Evolutionary conservation across 1,140 invertebrate genomes (phyloP).

Genomic region (Drosophila arawakana): DNA sequence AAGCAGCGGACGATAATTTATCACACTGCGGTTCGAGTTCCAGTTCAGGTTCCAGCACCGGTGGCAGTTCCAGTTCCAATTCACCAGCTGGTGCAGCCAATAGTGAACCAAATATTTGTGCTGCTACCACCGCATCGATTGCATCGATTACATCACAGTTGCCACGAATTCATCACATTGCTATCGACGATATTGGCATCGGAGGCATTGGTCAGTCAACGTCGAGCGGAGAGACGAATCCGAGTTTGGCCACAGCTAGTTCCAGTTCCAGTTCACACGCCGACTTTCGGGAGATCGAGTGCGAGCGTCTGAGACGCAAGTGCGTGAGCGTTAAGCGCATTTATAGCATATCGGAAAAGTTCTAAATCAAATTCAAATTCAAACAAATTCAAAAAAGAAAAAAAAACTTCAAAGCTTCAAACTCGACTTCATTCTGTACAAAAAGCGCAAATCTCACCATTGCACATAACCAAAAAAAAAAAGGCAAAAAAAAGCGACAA

Average conservation of each 20-base stretch:
- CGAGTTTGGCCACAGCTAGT: constrained; percentile 43
- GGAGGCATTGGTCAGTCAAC: constrained; percentile 42
- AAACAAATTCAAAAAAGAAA: constrained; percentile 37
- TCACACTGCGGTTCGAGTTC: constrained; percentile 7
- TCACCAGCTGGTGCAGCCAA: constrained; percentile 48
- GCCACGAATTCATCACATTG: constrained; percentile 71
- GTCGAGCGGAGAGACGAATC: constrained; percentile 35
- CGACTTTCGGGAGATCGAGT: constrained; percentile 82
- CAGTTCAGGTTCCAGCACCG: constrained; percentile 10
- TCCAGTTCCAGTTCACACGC: constrained; percentile 69
- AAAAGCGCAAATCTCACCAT: constrained; percentile 51
- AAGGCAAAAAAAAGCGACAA: neutral
- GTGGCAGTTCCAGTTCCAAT: constrained; percentile 20
- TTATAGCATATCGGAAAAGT: constrained; percentile 84
- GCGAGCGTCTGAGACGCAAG: constrained; percentile 81
- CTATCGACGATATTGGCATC: constrained; percentile 68
- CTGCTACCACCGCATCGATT: constrained; percentile 36
- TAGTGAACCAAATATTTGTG: constrained; percentile 71
- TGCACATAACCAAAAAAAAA: constrained; percentile 37
- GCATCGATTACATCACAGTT: constrained; percentile 21
- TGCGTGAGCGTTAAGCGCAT: constrained; percentile 84
- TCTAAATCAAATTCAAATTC: constrained; percentile 62
- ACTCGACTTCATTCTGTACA: constrained; percentile 53
- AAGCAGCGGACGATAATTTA: constrained; percentile 36
- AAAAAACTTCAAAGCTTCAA: constrained; percentile 46